These are phyloP conservation scores for Lepidocyrtinus sp. DNA, from an alignment of 2,888 invertebrate genomes.

Conservation along the genomic window DNA sequence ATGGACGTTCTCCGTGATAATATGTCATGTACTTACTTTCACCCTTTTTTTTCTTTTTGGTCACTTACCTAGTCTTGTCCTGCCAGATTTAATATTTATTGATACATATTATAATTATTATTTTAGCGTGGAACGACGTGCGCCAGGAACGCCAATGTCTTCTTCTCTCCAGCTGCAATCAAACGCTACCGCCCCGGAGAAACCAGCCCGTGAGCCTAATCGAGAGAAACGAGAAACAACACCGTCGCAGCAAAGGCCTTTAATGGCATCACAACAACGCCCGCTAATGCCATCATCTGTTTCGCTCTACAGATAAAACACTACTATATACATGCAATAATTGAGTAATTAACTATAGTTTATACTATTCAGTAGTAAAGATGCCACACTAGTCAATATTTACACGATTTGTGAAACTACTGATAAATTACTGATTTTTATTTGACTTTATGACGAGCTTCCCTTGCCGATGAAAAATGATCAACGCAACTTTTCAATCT, in stretches of 20 bases:
- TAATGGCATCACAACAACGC: constrained; percentile 68
- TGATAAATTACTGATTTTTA: constrained; percentile 17
- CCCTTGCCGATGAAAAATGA: background rate
- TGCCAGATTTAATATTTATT: background rate
- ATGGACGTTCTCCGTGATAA: no score
- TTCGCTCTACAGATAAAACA: constrained; percentile 48
- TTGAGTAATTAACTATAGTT: background rate
- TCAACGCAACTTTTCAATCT: no score
- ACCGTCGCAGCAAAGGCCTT: constrained; percentile 68
- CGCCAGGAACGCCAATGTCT: constrained; percentile 38
- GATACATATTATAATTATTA: background rate
- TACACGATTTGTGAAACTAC: background rate
- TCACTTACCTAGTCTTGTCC: no score
- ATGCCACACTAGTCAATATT: background rate
- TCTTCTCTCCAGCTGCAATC: constrained; percentile 50
- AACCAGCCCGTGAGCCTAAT: constrained; percentile 61
- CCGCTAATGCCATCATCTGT: constrained; percentile 56
- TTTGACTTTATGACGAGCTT: background rate
- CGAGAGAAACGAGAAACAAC: constrained; percentile 63
- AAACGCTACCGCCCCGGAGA: constrained; percentile 37
- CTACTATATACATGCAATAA: background rate
- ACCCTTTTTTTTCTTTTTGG: no score
- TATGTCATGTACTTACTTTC: no score
- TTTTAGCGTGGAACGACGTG: constrained; percentile 66
- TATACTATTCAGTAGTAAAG: background rate